Conservation (phyloP, 64 coral and sea anemone genomes). For the Cladopsammia gracilis region DNA sequence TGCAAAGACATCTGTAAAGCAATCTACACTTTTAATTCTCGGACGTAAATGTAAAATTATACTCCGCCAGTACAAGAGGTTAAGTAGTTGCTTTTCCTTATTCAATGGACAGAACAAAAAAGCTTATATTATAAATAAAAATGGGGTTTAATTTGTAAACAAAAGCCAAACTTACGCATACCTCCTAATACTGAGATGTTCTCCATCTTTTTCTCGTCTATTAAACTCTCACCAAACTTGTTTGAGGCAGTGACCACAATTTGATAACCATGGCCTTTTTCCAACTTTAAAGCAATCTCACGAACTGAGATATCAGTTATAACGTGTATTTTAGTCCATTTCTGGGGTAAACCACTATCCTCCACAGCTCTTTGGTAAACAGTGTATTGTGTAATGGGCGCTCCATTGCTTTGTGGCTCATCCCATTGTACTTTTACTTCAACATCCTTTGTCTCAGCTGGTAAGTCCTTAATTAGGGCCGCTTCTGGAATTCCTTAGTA, state of each 20-base stretch:
- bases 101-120: no score
- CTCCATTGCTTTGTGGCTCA: background rate
- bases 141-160: no score
- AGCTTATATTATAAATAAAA: no score
- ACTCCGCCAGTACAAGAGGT: no score
- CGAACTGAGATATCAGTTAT: background rate
- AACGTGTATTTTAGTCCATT: background rate
- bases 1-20: no score
- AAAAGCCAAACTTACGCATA: no score
- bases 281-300: background rate
- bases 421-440: background rate
- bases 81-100: no score
- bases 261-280: background rate
- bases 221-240: no score
- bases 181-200: no score
- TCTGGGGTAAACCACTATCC: background rate
- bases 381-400: background rate
- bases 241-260: slow-evolving; percentile 8
- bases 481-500: background rate
- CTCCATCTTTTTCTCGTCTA: no score
- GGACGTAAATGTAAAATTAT: no score
- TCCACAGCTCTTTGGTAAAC: background rate
- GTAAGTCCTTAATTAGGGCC: background rate
- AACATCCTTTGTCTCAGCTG: background rate
- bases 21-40: no score